Conservation (phyloP, 2,888 invertebrate species). For the Xestoiulus laeticollis region DNA sequence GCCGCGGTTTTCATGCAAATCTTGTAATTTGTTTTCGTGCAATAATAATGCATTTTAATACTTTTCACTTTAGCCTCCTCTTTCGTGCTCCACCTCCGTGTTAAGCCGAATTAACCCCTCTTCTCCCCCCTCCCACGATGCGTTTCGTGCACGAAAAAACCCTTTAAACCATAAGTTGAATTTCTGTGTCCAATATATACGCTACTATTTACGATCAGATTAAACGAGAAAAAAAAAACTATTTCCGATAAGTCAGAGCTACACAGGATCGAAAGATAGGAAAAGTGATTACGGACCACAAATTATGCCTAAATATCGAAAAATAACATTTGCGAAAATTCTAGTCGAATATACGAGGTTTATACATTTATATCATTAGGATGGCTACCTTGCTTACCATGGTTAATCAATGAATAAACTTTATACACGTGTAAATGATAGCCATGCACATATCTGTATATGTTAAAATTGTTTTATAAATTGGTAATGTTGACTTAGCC, state of each 20-base stretch:
- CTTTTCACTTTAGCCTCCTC: slow-evolving; percentile 22
- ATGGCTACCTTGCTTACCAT: too few relatives aligned
- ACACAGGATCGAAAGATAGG: background rate
- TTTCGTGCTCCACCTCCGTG: slow-evolving; percentile 42
- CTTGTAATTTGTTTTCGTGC: slow-evolving; percentile 40
- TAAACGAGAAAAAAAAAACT: background rate
- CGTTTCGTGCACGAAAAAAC: slow-evolving; percentile 32
- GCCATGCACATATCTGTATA: too few relatives aligned
- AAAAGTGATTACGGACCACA: background rate
- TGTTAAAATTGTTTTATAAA: too few relatives aligned
- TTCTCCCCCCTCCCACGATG: background rate
- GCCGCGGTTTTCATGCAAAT: background rate
- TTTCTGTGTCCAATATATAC: background rate
- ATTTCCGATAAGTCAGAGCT: slow-evolving; percentile 7
- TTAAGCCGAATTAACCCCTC: slow-evolving; percentile 40
- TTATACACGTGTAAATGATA: too few relatives aligned
- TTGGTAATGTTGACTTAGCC: too few relatives aligned
- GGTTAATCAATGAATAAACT: too few relatives aligned
- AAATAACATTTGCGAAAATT: background rate
- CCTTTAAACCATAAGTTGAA: background rate
- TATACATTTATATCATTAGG: background rate
- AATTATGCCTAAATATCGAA: background rate
- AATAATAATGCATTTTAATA: slow-evolving; percentile 40
- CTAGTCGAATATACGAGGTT: background rate
- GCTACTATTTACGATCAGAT: background rate